Evolutionary conservation across 2,797 vertebrate genomes (phyloP).

Genomic region (Scolopax rusticola): DNA sequence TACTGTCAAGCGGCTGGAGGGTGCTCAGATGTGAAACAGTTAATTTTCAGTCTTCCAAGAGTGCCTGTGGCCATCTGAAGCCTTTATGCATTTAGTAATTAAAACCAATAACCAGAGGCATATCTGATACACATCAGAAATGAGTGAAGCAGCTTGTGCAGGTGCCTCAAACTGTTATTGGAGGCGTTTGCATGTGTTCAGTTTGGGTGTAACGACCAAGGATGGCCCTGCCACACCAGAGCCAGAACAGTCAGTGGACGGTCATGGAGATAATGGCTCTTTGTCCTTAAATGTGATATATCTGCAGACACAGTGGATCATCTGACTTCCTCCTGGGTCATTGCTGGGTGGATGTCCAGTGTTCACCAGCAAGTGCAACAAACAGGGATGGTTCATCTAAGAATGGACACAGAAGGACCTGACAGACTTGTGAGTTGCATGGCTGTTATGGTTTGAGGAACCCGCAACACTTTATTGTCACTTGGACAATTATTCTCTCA

Average conservation of each 20-base stretch:
- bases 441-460: no score
- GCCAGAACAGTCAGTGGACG: neutral
- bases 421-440: no score
- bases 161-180: no score
- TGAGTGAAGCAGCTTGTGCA: neutral
- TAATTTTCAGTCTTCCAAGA: neutral
- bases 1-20: neutral
- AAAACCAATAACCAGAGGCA: neutral
- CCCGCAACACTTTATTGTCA: no score
- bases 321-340: neutral
- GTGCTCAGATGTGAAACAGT: neutral
- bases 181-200: fast-evolving
- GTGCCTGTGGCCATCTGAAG: neutral
- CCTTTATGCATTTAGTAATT: neutral
- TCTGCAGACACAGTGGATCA: neutral
- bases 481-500: no score
- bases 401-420: neutral
- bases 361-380: neutral
- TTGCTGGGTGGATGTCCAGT: neutral
- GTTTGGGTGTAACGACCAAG: neutral
- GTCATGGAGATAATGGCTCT: neutral
- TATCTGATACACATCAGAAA: neutral
- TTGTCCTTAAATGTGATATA: neutral
- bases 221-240: neutral
- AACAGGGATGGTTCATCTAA: neutral